Base-by-base conservation (phyloP, 2,888 invertebrate genomes). In the Pollenia griseotomentosa region DNA sequence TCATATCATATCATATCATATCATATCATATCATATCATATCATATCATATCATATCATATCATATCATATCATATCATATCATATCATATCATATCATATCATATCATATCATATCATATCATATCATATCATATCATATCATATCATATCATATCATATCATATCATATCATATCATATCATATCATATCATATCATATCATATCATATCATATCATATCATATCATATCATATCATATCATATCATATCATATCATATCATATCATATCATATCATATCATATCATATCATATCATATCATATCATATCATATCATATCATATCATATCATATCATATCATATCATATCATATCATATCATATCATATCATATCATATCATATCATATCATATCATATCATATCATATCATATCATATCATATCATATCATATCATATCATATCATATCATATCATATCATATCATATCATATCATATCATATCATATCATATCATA, bases 271-370 rank as follows among this genome's bases (percentile, higher is more conserved):
- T 73, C 73, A 73, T 73, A 57, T 73, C 73, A 57, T 73, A 51
- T 71, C 71, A 55, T 55, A 55, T 55, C 55, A 55, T 55, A 55
- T 55, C 55, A 55, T 55, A 55, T 55, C 55, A 55, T 55, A 55
- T 55, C 55, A 55, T 55, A 55, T 55, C 55, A 55, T 42, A 61
- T 61, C 75, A 75, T 75, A 46, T 75, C 75, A 75, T 75, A 75
- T 75, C 75, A 75, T 75, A 46, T 75, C 75, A 75, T 75, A 46
- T 75, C 75, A 61, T 61, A 61, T 75, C 61, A 75, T 75, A 46
- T 75, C 75, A 75, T 75, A 75, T 61, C 61, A 61, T 61, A 61
- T 61, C 61, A 61, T 61, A 61, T 61, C 61, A 61, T 61, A 70
- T 53, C 53, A 70, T 33, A 70, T 70, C 33, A 51, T 42, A 51